Evolutionary conservation across 2,113 vertebrate species (phyloP).

Genomic region (Corythornis madagascariensis): DNA sequence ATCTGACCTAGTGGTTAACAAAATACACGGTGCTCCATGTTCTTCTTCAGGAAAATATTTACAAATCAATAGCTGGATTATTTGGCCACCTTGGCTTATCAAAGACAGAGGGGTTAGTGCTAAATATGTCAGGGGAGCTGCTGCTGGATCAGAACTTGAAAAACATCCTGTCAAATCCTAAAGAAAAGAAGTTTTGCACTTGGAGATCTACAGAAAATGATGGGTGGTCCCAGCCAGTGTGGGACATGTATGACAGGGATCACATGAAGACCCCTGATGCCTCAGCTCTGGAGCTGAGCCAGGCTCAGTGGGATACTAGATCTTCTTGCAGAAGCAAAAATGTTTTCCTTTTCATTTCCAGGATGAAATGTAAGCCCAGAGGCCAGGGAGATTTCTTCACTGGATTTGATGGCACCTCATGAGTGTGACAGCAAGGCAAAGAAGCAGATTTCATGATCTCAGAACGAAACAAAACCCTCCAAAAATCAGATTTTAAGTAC

Average conservation of each 20-base stretch:
- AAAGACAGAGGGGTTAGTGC: neutral
- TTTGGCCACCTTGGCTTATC: neutral
- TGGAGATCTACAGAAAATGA: neutral
- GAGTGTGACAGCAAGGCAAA: neutral
- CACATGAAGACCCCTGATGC: neutral
- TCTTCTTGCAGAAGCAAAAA: neutral
- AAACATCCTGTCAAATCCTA: neutral
- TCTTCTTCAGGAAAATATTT: conserved; percentile 17
- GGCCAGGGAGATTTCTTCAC: neutral
- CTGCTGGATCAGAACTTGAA: neutral
- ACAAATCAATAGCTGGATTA: neutral
- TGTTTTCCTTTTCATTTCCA: neutral
- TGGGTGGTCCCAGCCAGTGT: neutral
- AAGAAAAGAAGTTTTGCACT: neutral
- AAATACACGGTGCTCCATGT: neutral
- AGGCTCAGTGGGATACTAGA: neutral
- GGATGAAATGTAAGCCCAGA: neutral
- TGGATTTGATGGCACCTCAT: neutral
- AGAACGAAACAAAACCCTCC: neutral
- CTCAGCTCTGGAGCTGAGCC: neutral
- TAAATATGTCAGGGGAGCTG: neutral
- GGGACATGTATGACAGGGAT: neutral
- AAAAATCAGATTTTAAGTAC: neutral
- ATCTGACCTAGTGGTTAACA: neutral
- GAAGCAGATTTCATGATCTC: neutral